Evolutionary conservation across 2,113 vertebrate genomes (phyloP).

Genomic region (Strix aluco): DNA sequence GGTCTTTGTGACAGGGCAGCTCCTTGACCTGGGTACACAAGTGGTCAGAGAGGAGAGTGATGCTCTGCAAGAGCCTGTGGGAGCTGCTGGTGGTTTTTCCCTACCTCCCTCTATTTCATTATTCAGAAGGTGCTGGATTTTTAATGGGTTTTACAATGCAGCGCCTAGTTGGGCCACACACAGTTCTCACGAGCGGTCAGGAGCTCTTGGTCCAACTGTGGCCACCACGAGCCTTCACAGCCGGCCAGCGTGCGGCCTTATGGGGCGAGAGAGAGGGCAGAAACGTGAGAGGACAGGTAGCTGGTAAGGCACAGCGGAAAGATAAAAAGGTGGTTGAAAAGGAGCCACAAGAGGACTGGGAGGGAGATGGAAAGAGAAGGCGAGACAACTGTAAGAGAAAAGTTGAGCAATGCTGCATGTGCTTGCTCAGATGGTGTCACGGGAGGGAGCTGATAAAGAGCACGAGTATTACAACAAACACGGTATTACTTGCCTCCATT

Average conservation of each 20-base stretch:
- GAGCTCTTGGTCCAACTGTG: neutral
- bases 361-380: neutral
- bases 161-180: accelerated
- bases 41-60: neutral
- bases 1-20: neutral
- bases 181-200: accelerated
- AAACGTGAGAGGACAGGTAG: neutral
- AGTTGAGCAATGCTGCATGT: neutral
- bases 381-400: neutral
- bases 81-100: neutral
- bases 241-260: accelerated
- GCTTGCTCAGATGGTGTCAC: neutral
- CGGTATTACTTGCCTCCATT: accelerated
- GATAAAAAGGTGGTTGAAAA: neutral
- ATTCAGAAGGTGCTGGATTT: neutral
- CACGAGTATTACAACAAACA: neutral
- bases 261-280: neutral
- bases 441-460: neutral
- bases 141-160: accelerated
- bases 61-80: accelerated
- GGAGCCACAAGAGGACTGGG: neutral
- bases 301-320: neutral
- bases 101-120: neutral
- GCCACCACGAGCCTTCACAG: accelerated
- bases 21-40: neutral